Evolutionary conservation across 2,797 vertebrate genomes (phyloP).

Genomic region (Lateolabrax maculatus): DNA sequence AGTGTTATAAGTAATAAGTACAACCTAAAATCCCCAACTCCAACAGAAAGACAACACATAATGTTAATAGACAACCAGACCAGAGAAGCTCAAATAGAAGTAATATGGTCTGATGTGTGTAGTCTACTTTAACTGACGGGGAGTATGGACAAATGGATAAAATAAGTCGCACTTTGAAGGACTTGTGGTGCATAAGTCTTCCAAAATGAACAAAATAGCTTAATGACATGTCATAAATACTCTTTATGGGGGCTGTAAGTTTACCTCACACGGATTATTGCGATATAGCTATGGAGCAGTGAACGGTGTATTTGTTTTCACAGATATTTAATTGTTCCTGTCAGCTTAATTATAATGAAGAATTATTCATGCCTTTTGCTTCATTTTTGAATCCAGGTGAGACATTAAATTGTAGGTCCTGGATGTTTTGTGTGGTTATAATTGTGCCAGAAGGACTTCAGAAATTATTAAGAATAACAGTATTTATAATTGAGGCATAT

Average conservation of each 20-base stretch:
- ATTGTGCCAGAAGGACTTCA: constrained; percentile 4
- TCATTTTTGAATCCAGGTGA: constrained; percentile 12
- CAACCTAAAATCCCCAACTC: constrained; percentile 32
- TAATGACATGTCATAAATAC: neutral
- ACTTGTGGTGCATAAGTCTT: constrained; percentile 7
- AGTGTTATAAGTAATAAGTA: constrained; percentile 24
- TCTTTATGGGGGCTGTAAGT: neutral
- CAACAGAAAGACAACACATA: constrained; percentile 12
- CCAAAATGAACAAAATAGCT: neutral
- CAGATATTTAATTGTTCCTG: constrained; percentile 5
- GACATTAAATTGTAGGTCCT: constrained; percentile 8
- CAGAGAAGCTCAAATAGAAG: constrained; percentile 25
- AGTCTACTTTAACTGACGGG: constrained; percentile 11
- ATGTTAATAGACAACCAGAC: constrained; percentile 12
- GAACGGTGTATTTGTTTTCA: neutral
- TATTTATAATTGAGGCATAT: neutral
- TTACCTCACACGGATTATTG: constrained; percentile 4
- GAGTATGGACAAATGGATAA: neutral
- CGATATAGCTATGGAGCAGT: neutral
- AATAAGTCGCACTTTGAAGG: neutral
- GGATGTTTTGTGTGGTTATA: constrained; percentile 10
- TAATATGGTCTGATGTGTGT: constrained; percentile 17
- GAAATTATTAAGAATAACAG: neutral
- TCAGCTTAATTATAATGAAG: constrained; percentile 17
- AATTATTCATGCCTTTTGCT: constrained; percentile 11